Conservation (phyloP, 2,888 invertebrate species). For the Stenodera caucasica region DNA sequence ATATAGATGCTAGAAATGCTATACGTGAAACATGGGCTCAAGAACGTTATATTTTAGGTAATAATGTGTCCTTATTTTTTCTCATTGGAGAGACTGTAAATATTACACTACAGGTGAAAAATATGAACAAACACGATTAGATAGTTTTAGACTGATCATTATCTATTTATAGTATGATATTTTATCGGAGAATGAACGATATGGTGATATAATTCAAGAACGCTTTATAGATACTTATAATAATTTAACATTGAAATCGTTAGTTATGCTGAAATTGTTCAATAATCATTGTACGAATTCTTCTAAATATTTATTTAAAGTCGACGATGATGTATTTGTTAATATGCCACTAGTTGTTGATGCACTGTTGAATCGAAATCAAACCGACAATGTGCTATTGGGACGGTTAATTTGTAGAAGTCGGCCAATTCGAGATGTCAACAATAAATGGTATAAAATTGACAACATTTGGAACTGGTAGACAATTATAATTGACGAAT, state of each 20-base stretch:
- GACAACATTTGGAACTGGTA: neutral
- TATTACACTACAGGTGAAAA: conserved; percentile 60
- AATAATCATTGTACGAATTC: conserved; percentile 65
- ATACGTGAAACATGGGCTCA: conserved; percentile 74
- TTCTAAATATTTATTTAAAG: conserved; percentile 71
- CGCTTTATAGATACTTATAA: conserved; percentile 82
- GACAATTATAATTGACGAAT: neutral
- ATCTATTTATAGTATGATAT: conserved; percentile 21
- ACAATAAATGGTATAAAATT: conserved; percentile 69
- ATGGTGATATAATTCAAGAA: conserved; percentile 68
- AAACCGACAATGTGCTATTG: conserved; percentile 60
- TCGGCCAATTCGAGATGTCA: conserved; percentile 69
- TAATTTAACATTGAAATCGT: conserved; percentile 82
- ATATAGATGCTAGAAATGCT: conserved; percentile 67
- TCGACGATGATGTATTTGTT: conserved; percentile 85
- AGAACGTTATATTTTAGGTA: conserved; percentile 46
- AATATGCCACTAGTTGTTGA: conserved; percentile 58
- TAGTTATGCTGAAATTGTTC: conserved; percentile 83
- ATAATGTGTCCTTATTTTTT: conserved; percentile 58
- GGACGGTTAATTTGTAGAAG: conserved; percentile 79
- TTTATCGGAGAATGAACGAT: conserved; percentile 22
- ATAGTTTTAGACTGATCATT: neutral
- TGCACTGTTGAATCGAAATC: neutral
- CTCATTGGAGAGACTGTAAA: conserved; percentile 64
- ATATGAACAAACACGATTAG: too few species aligned